Base-by-base conservation (phyloP, 1,140 invertebrate genomes). In the Helicoverpa zea region DNA sequence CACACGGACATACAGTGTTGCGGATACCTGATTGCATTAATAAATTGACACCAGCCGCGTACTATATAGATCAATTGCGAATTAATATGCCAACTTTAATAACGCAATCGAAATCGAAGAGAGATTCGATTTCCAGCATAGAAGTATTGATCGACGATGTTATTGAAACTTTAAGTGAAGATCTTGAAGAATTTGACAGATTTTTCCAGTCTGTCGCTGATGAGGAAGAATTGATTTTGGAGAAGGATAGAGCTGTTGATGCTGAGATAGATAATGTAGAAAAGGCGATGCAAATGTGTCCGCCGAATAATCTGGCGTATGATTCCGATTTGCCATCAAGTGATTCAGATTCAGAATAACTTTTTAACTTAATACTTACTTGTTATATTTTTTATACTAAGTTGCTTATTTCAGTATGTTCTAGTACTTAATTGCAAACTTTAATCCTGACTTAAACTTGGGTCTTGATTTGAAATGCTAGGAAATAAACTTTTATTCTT, bases 1-100 rank as follows among this genome's bases (percentile, higher is more conserved):
- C 64, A 4, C 29, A 80, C 35, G 84, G 83, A 1, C 82, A 87
- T 49, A 30, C 52, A 2, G 79, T 87, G 9, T 68, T 89, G 13
- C 72, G 85, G 29, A 43, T 88, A 30, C 89, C 87, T 10, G 59
- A 86, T 18, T 81, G 82, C 43, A 79, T 88, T 13, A 80, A 80
- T 12, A 68, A 86, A 47, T 51, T 90, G 51, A 80, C 82, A 3
- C 80, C 85, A 3, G 30, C 13, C n/a, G 29, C 30, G 13, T 47
- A 3, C 10, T 72, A 10, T 51, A n/a, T 23, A 7, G 49, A 72
- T 54, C 54, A 30, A 10, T 18, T 68, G 2, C 3, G 10, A 1
- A 11, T 30, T 7, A 43, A 70, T 12, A 54, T 73, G 11, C 49
- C 29, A 29, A 52, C 29, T 70, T 52, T 52, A 0, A 2, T 18